Conservation (phyloP, 2,888 invertebrate species). For the Lycocerus yunnanus region DNA sequence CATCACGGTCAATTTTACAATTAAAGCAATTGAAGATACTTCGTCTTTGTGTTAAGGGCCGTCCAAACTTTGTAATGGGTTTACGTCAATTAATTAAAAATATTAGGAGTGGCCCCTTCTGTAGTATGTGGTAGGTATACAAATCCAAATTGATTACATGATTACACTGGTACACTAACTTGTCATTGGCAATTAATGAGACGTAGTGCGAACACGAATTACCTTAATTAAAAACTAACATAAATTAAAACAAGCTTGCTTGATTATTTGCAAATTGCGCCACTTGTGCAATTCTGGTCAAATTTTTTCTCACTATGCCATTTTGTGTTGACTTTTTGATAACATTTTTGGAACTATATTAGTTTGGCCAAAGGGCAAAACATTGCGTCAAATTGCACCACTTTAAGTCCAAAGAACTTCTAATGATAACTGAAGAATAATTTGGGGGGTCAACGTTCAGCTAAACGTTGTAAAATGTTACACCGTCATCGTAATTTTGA, state of each 20-base stretch:
- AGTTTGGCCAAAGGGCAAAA: too few species aligned
- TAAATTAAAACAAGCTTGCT: background rate
- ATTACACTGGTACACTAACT: too few species aligned
- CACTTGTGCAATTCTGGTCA: background rate
- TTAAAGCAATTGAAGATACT: slow-evolving; percentile 23
- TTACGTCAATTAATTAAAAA: background rate
- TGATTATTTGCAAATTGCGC: background rate
- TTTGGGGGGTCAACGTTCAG: background rate
- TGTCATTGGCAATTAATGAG: background rate
- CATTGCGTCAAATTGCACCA: background rate
- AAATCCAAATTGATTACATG: background rate
- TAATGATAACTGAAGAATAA: too few species aligned
- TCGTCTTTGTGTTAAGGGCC: background rate
- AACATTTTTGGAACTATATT: too few species aligned
- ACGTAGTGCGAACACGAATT: background rate
- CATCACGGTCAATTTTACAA: slow-evolving; percentile 34
- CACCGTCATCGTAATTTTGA: background rate
- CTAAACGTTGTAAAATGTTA: background rate
- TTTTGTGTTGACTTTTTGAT: too few species aligned
- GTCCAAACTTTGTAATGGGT: background rate
- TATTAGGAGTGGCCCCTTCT: background rate
- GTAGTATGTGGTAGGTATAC: background rate
- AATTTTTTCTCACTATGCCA: background rate
- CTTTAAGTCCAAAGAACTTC: background rate
- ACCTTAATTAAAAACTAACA: background rate